Conservation (phyloP, 2,797 vertebrate genomes). For the Takifugu ocellatus region DNA sequence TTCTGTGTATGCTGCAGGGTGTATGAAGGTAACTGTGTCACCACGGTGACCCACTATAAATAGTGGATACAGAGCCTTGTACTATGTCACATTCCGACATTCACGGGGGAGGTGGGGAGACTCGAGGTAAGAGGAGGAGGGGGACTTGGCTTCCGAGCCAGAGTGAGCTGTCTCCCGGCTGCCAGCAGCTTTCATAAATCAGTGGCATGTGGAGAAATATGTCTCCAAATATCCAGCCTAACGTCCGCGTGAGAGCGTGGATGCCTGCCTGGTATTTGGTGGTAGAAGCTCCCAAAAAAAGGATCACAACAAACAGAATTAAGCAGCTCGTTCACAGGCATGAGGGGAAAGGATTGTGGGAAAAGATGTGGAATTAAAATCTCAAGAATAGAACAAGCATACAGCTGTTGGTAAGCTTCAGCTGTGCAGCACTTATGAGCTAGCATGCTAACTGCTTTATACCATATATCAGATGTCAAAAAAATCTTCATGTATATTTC, state of each 20-base stretch:
- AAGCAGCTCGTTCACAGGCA: conserved; percentile 30
- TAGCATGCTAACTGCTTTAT: too few species aligned
- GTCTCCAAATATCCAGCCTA: conserved; percentile 57
- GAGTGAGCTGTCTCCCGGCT: conserved; percentile 64
- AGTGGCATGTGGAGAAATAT: conserved; percentile 64
- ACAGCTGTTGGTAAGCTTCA: conserved; percentile 13
- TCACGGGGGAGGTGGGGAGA: conserved; percentile 63
- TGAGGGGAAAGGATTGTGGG: too few species aligned
- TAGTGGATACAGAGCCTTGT: conserved; percentile 71
- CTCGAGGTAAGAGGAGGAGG: conserved; percentile 44
- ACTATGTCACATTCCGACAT: conserved; percentile 79
- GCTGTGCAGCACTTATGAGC: conserved; percentile 5
- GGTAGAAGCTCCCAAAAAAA: conserved; percentile 36
- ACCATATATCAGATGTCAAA: too few species aligned
- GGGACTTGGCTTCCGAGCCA: conserved; percentile 45
- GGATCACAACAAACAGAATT: conserved; percentile 21
- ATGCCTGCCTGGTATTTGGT: conserved; percentile 49
- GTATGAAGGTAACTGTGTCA: conserved; percentile 76
- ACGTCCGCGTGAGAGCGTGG: neutral
- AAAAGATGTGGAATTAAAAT: neutral
- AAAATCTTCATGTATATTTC: too few species aligned
- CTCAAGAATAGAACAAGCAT: neutral
- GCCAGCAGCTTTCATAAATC: conserved; percentile 70
- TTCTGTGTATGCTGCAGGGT: conserved; percentile 45
- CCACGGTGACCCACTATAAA: conserved; percentile 75